These are phyloP conservation scores for Hydrophis major DNA, from an alignment of 2,797 vertebrate species.

Conservation along the genomic window DNA sequence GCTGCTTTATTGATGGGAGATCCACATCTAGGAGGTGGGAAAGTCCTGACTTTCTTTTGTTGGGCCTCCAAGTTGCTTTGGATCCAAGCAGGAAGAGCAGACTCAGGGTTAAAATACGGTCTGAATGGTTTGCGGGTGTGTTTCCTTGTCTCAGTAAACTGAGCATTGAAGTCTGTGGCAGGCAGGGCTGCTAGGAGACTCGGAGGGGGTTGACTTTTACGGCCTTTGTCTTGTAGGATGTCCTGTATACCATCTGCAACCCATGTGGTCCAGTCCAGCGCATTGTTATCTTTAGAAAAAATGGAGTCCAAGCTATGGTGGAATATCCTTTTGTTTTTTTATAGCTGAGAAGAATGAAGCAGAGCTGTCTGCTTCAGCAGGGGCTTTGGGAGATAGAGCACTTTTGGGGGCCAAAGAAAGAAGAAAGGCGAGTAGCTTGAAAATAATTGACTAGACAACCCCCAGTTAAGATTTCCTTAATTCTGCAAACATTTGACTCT, in stretches of 20 bases:
- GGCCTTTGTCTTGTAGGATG: constrained; percentile 74
- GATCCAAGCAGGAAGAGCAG: neutral
- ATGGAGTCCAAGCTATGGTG: constrained; percentile 96
- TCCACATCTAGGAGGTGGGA: neutral
- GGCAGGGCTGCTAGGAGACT: neutral
- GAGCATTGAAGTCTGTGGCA: neutral
- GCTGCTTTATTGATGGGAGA: fast-evolving
- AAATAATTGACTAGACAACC: neutral
- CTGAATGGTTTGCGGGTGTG: neutral
- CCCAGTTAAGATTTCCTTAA: constrained; percentile 59
- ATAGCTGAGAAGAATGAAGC: neutral
- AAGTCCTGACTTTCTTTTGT: neutral
- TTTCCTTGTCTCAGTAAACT: neutral
- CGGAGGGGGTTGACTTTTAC: neutral
- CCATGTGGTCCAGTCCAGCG: constrained; percentile 95
- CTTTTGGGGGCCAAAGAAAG: neutral
- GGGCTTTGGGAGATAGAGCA: neutral
- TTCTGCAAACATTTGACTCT: constrained; percentile 82
- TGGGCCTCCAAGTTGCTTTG: neutral
- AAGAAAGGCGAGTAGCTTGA: neutral
- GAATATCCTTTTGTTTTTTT: constrained; percentile 88
- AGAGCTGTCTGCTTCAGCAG: neutral
- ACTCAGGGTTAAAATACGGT: no score
- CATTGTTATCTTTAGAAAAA: constrained; percentile 96
- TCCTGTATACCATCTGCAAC: constrained; percentile 95